Evolutionary conservation across 2,113 vertebrate species (phyloP).

Genomic region (Gobio gobio): DNA sequence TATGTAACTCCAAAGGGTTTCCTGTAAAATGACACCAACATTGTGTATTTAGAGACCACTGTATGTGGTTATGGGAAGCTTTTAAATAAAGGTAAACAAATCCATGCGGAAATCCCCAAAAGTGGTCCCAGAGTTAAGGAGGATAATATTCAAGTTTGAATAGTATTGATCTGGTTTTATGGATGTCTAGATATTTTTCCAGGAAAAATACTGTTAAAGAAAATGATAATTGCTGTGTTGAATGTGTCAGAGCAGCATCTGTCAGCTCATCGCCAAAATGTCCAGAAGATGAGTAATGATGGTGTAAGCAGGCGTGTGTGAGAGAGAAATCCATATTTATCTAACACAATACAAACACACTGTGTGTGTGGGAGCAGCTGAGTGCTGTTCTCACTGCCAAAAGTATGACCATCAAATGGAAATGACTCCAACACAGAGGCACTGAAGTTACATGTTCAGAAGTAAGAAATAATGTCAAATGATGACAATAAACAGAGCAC

Average conservation of each 20-base stretch:
- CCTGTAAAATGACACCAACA: too few species aligned
- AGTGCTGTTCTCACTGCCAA: not conserved
- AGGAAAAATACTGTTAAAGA: not conserved
- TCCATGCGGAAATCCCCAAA: too few species aligned
- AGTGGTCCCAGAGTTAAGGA: too few species aligned
- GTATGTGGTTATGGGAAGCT: too few species aligned
- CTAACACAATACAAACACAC: slow-evolving; percentile 30
- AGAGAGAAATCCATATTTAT: slow-evolving; percentile 45
- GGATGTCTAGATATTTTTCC: not conserved
- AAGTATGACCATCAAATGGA: not conserved
- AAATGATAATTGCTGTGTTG: not conserved
- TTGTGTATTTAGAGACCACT: too few species aligned
- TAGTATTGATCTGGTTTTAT: not conserved
- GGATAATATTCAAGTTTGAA: not conserved
- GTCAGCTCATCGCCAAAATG: not conserved
- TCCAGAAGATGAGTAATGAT: slow-evolving; percentile 4
- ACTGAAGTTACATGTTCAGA: not conserved
- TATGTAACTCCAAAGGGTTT: too few species aligned
- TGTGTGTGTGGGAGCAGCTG: slow-evolving; percentile 22
- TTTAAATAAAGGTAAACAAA: too few species aligned
- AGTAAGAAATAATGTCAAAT: not conserved
- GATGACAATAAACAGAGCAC: too few species aligned
- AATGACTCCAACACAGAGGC: not conserved
- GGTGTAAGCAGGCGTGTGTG: slow-evolving; percentile 42
- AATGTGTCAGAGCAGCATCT: not conserved